Percentiles rank a stretch among this genome's conserved stretches.
These are phyloP conservation scores for Drosophila leontia DNA, from an alignment of 1,140 invertebrate species.

Conservation along the genomic window DNA sequence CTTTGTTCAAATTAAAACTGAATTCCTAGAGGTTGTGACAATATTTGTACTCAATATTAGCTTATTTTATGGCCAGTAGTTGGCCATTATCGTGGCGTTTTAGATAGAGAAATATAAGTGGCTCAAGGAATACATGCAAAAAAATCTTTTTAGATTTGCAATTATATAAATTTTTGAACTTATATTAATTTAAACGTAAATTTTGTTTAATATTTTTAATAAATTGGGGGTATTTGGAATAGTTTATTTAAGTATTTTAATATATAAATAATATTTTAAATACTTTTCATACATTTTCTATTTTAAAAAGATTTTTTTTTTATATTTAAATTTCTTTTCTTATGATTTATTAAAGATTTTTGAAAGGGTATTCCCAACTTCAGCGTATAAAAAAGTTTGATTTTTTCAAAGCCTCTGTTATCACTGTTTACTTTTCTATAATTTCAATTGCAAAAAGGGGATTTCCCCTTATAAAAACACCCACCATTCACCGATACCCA, in stretches of 20 bases:
- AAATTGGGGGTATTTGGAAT: background rate
- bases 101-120: background rate
- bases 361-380: background rate
- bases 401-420: background rate
- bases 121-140: background rate
- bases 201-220: background rate
- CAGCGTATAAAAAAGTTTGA: no score
- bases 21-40: background rate
- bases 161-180: no score
- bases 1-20: background rate
- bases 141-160: background rate
- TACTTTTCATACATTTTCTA: no score
- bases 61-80: constrained; percentile 1
- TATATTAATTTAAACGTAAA: background rate
- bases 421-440: background rate
- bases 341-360: background rate
- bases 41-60: background rate
- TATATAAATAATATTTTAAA: no score
- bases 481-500: background rate
- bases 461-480: background rate
- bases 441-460: background rate
- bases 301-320: no score
- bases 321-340: background rate
- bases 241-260: background rate
- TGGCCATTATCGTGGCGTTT: background rate